Percentiles rank a stretch among this genome's conserved stretches.
Evolutionary conservation across 1,140 invertebrate species (phyloP).

Genomic region (Watersipora subatra): DNA sequence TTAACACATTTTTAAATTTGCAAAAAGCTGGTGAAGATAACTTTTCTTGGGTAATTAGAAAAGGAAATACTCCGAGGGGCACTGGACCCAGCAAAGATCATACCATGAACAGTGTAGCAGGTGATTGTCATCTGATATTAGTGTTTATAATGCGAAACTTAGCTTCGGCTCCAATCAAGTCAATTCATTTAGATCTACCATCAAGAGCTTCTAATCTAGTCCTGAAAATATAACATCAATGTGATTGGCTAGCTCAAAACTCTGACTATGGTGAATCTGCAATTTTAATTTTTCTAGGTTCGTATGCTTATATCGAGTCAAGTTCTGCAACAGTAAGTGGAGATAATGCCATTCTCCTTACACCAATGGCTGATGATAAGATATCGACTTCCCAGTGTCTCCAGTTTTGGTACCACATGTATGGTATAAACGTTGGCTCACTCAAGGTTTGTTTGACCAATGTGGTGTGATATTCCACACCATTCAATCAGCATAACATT

Average conservation of each 20-base stretch:
- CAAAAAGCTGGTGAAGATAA: constrained; percentile 16
- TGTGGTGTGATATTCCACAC: no score
- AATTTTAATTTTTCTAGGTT: constrained; percentile 5
- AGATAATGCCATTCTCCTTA: neutral
- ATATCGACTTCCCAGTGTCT: constrained; percentile 2
- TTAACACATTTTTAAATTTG: neutral
- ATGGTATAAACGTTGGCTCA: constrained; percentile 6
- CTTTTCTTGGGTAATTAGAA: constrained; percentile 25
- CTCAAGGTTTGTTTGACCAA: no score
- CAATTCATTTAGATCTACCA: no score
- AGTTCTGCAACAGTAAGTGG: neutral
- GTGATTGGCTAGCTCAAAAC: no score
- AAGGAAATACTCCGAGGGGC: constrained; percentile 16
- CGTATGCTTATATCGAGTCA: constrained; percentile 4
- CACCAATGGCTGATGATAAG: neutral
- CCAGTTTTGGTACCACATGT: constrained; percentile 13
- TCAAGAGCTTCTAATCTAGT: no score
- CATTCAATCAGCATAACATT: no score
- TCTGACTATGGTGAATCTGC: no score
- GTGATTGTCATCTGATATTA: no score
- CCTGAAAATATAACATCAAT: no score
- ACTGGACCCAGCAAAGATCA: constrained; percentile 31
- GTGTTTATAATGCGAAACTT: no score
- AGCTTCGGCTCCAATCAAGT: no score
- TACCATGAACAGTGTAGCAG: constrained; percentile 19